A percentile compares a stretch with the other conserved stretches of the same genome.
These are phyloP conservation scores for Drosophila fulvimacula DNA, from an alignment of 2,888 invertebrate species.

Conservation along the genomic window DNA sequence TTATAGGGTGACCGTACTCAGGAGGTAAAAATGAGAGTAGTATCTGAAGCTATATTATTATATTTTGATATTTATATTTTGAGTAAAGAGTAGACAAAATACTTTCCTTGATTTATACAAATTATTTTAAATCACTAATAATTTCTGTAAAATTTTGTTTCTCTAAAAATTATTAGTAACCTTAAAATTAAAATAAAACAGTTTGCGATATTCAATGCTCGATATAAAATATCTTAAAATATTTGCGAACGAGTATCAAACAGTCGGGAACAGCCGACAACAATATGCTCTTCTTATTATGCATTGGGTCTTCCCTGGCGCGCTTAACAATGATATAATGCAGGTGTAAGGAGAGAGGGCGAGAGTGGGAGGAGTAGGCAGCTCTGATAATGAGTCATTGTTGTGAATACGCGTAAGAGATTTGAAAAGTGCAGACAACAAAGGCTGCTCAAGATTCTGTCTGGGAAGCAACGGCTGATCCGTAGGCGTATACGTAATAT, in stretches of 20 bases:
- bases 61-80: too few relatives aligned
- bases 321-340: slow-evolving; percentile 27
- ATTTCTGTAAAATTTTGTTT: background rate
- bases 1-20: background rate
- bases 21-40: too few relatives aligned
- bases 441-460: slow-evolving; percentile 11
- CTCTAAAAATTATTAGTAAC: background rate
- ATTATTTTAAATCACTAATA: background rate
- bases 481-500: slow-evolving; percentile 51
- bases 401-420: slow-evolving; percentile 2
- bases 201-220: too few relatives aligned
- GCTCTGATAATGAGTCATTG: slow-evolving; percentile 21
- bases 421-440: background rate
- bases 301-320: slow-evolving; percentile 25
- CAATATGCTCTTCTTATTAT: background rate
- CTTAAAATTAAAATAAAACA: too few relatives aligned
- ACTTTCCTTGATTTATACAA: too few relatives aligned
- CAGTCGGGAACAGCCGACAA: background rate
- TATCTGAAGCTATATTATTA: too few relatives aligned
- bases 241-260: background rate
- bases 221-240: too few relatives aligned
- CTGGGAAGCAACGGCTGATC: background rate
- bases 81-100: too few relatives aligned
- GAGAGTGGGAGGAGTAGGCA: slow-evolving; percentile 1
- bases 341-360: background rate